These are phyloP conservation scores for Meliscaeva auricollis DNA, from an alignment of 2,888 invertebrate genomes.

Conservation along the genomic window DNA sequence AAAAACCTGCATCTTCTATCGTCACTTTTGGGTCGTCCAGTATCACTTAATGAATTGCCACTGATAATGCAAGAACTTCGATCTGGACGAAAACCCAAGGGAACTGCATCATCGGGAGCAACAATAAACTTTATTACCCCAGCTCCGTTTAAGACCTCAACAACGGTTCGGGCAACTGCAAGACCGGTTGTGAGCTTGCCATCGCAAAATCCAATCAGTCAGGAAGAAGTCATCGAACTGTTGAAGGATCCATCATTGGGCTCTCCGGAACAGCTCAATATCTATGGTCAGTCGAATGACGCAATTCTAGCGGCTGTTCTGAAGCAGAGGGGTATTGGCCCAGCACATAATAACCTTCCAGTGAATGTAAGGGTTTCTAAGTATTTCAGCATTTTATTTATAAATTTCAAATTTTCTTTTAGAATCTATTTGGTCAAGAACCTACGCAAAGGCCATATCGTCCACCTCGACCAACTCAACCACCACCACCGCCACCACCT, in stretches of 20 bases:
- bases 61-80: conserved; percentile 74
- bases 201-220: conserved; percentile 76
- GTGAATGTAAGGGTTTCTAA: conserved; percentile 77
- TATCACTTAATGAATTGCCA: conserved; percentile 75
- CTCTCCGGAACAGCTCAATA: conserved; percentile 77
- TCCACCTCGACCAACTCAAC: conserved; percentile 79
- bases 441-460: conserved; percentile 80
- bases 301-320: conserved; percentile 89
- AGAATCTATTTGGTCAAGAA: conserved; percentile 86
- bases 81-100: conserved; percentile 73
- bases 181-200: conserved; percentile 79
- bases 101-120: conserved; percentile 60
- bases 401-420: conserved; percentile 55
- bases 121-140: conserved; percentile 57
- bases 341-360: conserved; percentile 85
- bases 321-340: conserved; percentile 90
- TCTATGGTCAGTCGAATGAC: conserved; percentile 88
- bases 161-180: conserved; percentile 78
- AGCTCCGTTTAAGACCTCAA: conserved; percentile 80
- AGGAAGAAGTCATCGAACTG: conserved; percentile 77
- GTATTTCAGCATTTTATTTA: not conserved
- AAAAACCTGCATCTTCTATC: conserved; percentile 76
- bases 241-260: conserved; percentile 78
- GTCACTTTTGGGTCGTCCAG: conserved; percentile 74
- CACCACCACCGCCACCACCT: conserved; percentile 77